These are phyloP conservation scores for Scotopteryx bipunctaria DNA, from an alignment of 2,888 invertebrate genomes.

Conservation along the genomic window DNA sequence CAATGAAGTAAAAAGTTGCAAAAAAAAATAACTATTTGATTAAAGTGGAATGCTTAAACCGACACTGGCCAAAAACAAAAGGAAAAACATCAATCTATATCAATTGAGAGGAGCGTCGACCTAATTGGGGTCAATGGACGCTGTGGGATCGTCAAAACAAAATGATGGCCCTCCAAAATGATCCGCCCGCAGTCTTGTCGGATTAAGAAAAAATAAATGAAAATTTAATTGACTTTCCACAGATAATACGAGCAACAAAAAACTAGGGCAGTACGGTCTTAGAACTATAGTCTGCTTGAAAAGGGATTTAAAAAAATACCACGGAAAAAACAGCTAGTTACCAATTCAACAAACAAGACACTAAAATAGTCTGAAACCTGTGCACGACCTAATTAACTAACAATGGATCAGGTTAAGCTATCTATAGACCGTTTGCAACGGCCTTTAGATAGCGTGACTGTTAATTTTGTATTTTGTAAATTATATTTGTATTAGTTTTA, in stretches of 20 bases:
- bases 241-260: no score
- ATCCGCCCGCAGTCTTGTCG: background rate
- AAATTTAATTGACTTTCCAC: background rate
- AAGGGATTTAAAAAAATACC: no score
- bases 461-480: no score
- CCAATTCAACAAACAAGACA: no score
- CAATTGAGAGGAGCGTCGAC: constrained; percentile 19
- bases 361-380: no score
- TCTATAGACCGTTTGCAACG: no score
- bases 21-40: constrained; percentile 1
- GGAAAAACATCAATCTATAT: constrained; percentile 22
- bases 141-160: constrained; percentile 17
- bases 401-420: no score
- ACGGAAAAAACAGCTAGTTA: no score
- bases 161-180: background rate
- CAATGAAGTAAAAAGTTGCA: background rate
- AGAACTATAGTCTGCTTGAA: no score
- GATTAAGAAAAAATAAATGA: background rate
- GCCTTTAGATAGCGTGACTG: no score
- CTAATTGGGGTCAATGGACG: constrained; percentile 33
- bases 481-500: no score
- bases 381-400: no score
- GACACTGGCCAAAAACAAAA: constrained; percentile 10
- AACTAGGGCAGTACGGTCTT: background rate
- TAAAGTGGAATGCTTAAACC: background rate